Evolutionary conservation across 2,888 invertebrate species (phyloP).

Genomic region (Zele albiditarsus): DNA sequence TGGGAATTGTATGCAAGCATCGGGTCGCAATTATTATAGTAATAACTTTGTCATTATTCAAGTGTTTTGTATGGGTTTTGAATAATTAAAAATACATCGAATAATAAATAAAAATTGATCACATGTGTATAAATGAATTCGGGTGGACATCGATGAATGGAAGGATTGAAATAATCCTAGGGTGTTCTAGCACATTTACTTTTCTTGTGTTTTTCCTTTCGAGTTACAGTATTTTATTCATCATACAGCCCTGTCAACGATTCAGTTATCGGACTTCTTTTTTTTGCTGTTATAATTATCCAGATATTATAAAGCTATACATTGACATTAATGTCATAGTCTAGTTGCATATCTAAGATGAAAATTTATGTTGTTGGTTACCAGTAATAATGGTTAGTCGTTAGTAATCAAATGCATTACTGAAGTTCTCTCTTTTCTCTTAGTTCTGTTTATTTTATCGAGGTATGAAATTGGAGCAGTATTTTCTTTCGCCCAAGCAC

Average conservation of each 20-base stretch:
- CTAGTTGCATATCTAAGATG: slow-evolving; percentile 69
- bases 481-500: slow-evolving; percentile 61
- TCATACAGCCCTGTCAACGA: slow-evolving; percentile 68
- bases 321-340: slow-evolving; percentile 65
- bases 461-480: slow-evolving; percentile 67
- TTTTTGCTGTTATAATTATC: slow-evolving; percentile 38
- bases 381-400: slow-evolving; percentile 67
- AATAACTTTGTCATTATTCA: neutral
- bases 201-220: slow-evolving; percentile 42
- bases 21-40: neutral
- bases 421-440: slow-evolving; percentile 49
- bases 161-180: neutral
- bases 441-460: slow-evolving; percentile 51
- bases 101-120: neutral
- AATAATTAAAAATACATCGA: slow-evolving; percentile 1
- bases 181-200: neutral
- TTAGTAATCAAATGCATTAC: slow-evolving; percentile 65
- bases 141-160: neutral
- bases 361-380: slow-evolving; percentile 67
- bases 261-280: slow-evolving; percentile 60
- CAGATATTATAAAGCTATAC: slow-evolving; percentile 68
- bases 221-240: slow-evolving; percentile 70
- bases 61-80: neutral
- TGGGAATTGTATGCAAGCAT: neutral
- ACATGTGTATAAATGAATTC: neutral